Base-by-base conservation (phyloP, 2,797 vertebrate genomes). In the Bradypodion pumilum region DNA sequence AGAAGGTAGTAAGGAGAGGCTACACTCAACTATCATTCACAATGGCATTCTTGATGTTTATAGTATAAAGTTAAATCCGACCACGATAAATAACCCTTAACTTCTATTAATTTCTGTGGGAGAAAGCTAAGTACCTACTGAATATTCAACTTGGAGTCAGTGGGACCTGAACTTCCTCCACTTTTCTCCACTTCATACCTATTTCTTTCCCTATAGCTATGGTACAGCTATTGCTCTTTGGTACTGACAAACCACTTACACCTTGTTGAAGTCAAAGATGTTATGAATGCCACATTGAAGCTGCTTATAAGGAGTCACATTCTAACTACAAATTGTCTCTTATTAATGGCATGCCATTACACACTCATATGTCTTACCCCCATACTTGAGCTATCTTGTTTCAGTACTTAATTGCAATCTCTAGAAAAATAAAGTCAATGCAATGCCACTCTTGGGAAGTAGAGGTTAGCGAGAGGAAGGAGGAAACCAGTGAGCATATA, bases 351-450 rank as follows among this genome's bases (percentile, higher is more conserved):
- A 27, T 42, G 13, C 68, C 13, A n/a, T n/a, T n/a, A 32, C 27
- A 52, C 1, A 4, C 3, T 21, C 42, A 25, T 73, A 37, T 73
- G 27, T 32, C 60, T 63, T 63, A 59, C 59, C 60, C 82, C 72
- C 44, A 23, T n/a, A 15, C 27, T 42, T 76, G 65, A n/a, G 27
- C 29, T 56, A 42, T 59, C 49, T 23, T 59, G n/a, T n/a, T n/a
- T n/a, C n/a, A n/a, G n/a, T n/a, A n/a, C n/a, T n/a, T n/a, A n/a
- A n/a, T n/a, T n/a, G n/a, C 66, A 32, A 44, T 65, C 19, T 49
- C 65, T 82, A 44, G 21, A 89, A 59, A 83, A 66, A 87, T 21
- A 56, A 79, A 23, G 76, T 1, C 25, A 56, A 10, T 82, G 68
- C 74, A 29, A 35, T 32, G 27, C 6, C 56, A 72, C 85, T 81